phyloP scores from a whole-genome alignment of 2,113 vertebrate genomes.

The Apteryx mantelli region DNA sequence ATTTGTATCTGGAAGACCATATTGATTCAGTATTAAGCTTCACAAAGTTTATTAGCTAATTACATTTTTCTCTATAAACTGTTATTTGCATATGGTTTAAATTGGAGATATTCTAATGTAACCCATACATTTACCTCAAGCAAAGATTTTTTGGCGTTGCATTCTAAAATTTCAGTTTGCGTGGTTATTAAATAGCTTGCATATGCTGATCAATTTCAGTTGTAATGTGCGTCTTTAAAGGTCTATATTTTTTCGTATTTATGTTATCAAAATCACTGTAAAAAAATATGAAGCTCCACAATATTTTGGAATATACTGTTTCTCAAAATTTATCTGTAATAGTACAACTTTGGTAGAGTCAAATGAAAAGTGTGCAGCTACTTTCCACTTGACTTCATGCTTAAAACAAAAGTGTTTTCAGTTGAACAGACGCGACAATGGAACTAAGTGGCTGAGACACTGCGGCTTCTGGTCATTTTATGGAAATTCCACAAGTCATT shows the following conservation, averaged over 20 bases:
- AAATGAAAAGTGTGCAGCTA: not conserved
- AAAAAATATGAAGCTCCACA: not conserved
- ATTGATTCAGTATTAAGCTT: not conserved
- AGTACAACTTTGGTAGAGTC: not conserved
- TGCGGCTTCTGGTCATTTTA: not conserved
- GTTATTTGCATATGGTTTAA: conserved; percentile 65
- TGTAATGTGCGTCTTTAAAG: not conserved
- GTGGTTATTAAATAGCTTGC: not conserved
- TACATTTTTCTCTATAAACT: not conserved
- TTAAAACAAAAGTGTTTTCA: not conserved
- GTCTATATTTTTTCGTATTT: not conserved
- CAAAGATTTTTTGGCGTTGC: conserved; percentile 31
- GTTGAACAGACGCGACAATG: not conserved
- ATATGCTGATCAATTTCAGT: not conserved
- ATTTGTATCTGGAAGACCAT: not conserved
- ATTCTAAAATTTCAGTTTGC: not conserved
- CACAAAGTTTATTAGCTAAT: not conserved
- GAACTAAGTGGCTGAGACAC: not conserved
- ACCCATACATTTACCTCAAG: conserved; percentile 47
- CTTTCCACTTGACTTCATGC: not conserved
- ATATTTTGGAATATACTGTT: not conserved
- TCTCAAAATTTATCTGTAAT: not conserved
- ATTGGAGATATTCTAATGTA: conserved; percentile 61
- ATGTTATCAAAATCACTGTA: not conserved
- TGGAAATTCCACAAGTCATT: not conserved